Percentiles rank a stretch among this genome's conserved stretches.
Evolutionary conservation across 1,140 invertebrate genomes (phyloP).

Genomic region (Aphis gossypii): DNA sequence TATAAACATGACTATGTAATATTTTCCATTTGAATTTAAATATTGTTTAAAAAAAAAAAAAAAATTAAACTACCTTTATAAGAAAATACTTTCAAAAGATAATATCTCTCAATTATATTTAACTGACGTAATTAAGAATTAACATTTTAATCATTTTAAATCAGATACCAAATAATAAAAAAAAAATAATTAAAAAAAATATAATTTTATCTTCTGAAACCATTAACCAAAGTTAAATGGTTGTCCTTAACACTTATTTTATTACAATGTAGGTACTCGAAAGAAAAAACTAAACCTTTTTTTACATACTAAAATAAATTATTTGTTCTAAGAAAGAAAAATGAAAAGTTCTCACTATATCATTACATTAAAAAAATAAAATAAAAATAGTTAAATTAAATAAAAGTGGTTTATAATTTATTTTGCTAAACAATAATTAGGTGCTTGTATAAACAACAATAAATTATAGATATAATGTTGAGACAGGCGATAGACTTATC

Average conservation of each 20-base stretch:
- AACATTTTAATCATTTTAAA: conserved; percentile 11
- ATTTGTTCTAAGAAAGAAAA: neutral
- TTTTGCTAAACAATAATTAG: neutral
- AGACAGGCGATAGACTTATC: no score
- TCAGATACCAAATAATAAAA: neutral
- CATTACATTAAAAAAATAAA: neutral
- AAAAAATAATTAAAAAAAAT: neutral
- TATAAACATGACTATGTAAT: neutral
- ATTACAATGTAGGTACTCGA: neutral
- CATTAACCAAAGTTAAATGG: neutral
- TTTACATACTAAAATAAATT: neutral
- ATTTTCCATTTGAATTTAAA: neutral
- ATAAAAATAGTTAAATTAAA: neutral
- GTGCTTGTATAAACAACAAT: neutral
- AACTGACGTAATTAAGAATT: neutral
- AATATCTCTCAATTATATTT: conserved; percentile 15
- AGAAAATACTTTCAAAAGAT: neutral
- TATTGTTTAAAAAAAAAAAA: neutral
- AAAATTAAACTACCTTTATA: neutral
- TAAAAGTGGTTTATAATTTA: neutral
- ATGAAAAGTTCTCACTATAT: neutral
- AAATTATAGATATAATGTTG: neutral
- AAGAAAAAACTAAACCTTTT: neutral
- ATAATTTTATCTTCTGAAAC: neutral
- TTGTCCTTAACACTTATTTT: neutral